These are phyloP conservation scores for Steinernema carpocapsae DNA, from an alignment of 2,888 invertebrate genomes.

Conservation along the genomic window DNA sequence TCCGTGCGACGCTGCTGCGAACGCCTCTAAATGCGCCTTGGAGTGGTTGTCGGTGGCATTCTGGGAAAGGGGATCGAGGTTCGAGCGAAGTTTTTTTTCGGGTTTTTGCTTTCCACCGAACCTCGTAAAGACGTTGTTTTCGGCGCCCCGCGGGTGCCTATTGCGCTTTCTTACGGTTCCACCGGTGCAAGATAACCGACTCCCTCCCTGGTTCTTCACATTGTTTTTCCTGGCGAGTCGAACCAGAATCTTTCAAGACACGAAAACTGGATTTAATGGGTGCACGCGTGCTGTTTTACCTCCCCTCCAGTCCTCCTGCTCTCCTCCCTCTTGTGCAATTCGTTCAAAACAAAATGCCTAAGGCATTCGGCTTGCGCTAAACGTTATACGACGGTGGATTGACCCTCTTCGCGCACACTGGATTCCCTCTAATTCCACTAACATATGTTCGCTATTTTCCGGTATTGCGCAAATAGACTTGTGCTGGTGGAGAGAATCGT, in stretches of 20 bases:
- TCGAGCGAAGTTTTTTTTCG: not conserved
- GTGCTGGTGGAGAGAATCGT: no score
- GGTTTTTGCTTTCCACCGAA: not conserved
- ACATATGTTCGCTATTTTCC: not conserved
- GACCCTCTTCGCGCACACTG: not conserved
- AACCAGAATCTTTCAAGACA: constrained; percentile 5
- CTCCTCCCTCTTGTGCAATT: constrained; percentile 11
- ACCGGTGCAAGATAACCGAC: not conserved
- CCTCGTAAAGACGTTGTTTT: no score
- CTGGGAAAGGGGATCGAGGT: not conserved
- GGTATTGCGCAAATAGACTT: no score
- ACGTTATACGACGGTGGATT: not conserved
- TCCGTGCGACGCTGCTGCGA: not conserved
- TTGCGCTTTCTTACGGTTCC: not conserved
- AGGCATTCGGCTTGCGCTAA: not conserved
- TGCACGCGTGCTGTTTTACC: not conserved
- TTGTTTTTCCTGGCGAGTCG: constrained; percentile 3
- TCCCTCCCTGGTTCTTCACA: not conserved
- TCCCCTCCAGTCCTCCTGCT: not conserved
- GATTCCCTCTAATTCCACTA: not conserved
- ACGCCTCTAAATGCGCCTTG: not conserved
- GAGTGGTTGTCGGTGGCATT: not conserved
- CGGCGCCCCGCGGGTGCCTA: no score
- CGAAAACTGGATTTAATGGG: constrained; percentile 10
- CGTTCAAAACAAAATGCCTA: constrained; percentile 9